Conservation (phyloP, 2,113 vertebrate species). For the Myotis davidii region DNA sequence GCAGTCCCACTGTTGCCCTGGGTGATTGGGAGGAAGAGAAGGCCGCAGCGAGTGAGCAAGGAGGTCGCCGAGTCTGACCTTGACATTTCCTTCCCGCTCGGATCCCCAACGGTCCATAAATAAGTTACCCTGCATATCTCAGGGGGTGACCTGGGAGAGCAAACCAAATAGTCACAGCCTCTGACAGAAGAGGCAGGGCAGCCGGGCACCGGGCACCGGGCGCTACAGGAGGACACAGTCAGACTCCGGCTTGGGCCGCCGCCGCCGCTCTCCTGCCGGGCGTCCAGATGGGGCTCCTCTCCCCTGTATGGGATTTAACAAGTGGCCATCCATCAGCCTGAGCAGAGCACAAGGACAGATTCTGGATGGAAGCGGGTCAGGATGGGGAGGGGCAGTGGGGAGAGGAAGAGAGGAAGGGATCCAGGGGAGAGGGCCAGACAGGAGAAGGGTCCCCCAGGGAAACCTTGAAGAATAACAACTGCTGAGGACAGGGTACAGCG, state of each 20-base stretch:
- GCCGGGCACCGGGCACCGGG: accelerated
- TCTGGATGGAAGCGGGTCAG: background rate
- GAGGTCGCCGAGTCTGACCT: background rate
- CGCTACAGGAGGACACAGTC: constrained; percentile 87
- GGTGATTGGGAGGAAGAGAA: background rate
- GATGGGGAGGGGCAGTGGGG: background rate
- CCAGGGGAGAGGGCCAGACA: background rate
- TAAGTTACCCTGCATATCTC: background rate
- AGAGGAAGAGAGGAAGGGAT: background rate
- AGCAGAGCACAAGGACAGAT: background rate
- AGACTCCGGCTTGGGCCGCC: constrained; percentile 82
- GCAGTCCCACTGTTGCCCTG: background rate
- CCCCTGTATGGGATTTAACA: constrained; percentile 81
- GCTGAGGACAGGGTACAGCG: background rate
- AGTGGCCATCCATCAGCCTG: background rate
- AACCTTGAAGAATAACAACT: background rate
- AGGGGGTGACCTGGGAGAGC: background rate
- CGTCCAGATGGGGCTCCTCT: constrained; percentile 82
- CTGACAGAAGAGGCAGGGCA: background rate
- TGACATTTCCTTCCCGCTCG: background rate
- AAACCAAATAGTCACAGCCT: background rate
- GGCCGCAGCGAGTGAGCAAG: background rate
- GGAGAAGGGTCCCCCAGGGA: background rate
- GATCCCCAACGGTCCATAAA: background rate
- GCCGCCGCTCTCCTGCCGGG: constrained; percentile 81